Conservation (phyloP, 2,113 vertebrate species). For the Deroptyus accipitrinus region DNA sequence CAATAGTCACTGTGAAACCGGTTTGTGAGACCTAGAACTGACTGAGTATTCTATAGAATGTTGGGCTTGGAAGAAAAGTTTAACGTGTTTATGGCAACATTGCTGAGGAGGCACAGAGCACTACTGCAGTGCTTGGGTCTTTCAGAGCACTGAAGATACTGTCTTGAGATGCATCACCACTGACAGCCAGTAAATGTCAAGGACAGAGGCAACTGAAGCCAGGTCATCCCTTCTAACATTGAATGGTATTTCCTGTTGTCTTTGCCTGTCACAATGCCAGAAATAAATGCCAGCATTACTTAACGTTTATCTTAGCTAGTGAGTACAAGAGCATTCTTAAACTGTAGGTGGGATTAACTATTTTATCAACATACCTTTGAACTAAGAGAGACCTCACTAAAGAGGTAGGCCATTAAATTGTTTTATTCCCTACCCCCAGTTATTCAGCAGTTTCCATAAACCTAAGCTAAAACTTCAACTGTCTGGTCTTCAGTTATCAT, state of each 20-base stretch:
- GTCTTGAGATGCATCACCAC: neutral
- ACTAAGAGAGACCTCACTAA: neutral
- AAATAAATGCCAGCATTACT: neutral
- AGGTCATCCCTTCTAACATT: neutral
- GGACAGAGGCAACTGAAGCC: neutral
- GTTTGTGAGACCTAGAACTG: neutral
- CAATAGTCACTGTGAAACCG: neutral
- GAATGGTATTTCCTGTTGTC: neutral
- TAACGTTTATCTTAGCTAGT: neutral
- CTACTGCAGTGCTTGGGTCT: neutral
- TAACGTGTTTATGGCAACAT: neutral
- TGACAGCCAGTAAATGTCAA: neutral
- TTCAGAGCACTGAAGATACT: neutral
- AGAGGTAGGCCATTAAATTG: neutral
- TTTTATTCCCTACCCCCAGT: neutral
- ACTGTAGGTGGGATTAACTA: neutral
- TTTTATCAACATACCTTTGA: neutral
- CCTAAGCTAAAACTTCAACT: neutral
- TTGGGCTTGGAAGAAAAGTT: neutral
- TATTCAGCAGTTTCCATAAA: accelerated
- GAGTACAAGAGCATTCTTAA: neutral
- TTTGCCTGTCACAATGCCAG: neutral
- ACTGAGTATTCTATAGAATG: neutral
- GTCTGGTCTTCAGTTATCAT: neutral
- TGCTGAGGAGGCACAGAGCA: neutral